Evolutionary conservation across 64 coral and sea anemone genomes (phyloP), one percentile per base, ranked within the genome.

Genomic region (Exaiptasia diaphana): DNA sequence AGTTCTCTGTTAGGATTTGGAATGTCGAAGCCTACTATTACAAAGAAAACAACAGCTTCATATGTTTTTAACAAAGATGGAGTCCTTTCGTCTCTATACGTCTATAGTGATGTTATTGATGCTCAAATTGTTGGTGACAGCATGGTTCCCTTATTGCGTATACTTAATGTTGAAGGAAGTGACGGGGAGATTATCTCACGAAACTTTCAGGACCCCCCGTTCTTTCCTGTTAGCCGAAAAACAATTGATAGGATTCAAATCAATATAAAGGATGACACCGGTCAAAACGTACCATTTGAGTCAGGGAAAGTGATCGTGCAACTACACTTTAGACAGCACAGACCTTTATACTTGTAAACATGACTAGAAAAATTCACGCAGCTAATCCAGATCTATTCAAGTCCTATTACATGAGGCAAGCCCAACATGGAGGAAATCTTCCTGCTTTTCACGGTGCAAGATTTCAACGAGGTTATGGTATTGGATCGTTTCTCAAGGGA

Each of bases 141-240:
- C 17, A 75, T 38, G 29, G 81, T 57, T 0, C 68, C 52, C 1
- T 35, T 73, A 35, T 31, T 84, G 3, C 64, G 82, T 37, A 70
- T 85, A 24, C 42, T 85, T 0, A 74, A 64, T 13, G 55, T 61
- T 23, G 68, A 85, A 69, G 82, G 82, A 0, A 34, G 23, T 20
- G 68, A 85, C 42, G 82, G 82, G 21, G 40, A 85, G 27, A 85
- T 11, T 10, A 39, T 85, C 12, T 56, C 68, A 36, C 35, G 29
- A 18, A 85, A 44, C 55, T 85, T 85, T 74, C 69, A 75, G 30
- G 70, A 85, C 50, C 55, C 69, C 3, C 71, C 39, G 22, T 85
- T 59, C 37, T 15, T 85, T 13, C 49, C n/a, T 34, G 82, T 85
- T 3, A 85, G 69, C 8, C 23, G 68, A 18, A 85, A 73, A 1